Base-by-base conservation (phyloP, 2,888 invertebrate species). In the Amblyjoppa proteus region DNA sequence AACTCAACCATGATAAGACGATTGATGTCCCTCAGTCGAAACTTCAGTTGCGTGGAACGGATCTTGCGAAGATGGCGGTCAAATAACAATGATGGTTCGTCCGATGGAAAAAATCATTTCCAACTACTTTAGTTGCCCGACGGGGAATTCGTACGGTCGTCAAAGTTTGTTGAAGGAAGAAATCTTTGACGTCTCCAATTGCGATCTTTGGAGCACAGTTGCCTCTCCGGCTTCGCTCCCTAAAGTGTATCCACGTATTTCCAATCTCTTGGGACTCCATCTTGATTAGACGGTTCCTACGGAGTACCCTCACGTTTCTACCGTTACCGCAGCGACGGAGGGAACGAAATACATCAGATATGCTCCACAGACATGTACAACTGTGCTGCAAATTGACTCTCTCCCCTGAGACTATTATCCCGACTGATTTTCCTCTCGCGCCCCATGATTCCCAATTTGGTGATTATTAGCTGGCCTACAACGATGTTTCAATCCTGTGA, bases 231-330 rank as follows among this genome's bases (percentile, higher is more conserved):
- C 58, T 25, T 58, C 25, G 45, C 58, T 25, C 9, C 25, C 56
- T 20, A 11, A 16, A 25, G 28, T 25, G 28, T 9, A 58, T 25
- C 25, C 25, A 25, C 58, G 58, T 58, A 20, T 69, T 69, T 70
- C 13, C 45, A 25, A 45, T 61, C 78, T 61, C 58, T 11, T 3
- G 78, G 61, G 78, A 45, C 56, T 61, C 61, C 9, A 49, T 78
- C 78, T 78, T 78, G 69, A 69, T 70, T 78, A 13, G 13, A 13
- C 45, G 45, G 61, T 34, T 58, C 58, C 34, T 70, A 13, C n/a
- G 58, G 20, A 20, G 70, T 58, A 34, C 70, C 56, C 28, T 58
- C 78, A 58, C 56, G 78, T 78, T 69, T 58, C 70, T 61, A 58
- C 56, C 69, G 78, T 69, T 70, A 58, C 34, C 58, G 49, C 13